These are phyloP conservation scores for Bimastos eiseni DNA, from an alignment of 2,888 invertebrate genomes.

Conservation along the genomic window DNA sequence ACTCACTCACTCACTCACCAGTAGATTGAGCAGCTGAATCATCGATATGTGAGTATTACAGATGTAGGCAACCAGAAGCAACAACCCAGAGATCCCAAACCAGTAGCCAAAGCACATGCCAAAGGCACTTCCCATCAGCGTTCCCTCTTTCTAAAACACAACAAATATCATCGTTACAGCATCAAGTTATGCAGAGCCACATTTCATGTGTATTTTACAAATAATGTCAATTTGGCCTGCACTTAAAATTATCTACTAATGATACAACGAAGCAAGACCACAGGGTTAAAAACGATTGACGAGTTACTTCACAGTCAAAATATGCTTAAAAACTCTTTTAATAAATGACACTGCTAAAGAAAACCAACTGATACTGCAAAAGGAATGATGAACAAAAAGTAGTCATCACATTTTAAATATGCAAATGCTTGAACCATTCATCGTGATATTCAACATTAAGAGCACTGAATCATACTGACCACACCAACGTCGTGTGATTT, in stretches of 20 bases:
- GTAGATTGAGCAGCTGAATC: constrained; percentile 61
- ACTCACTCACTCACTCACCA: too few relatives aligned
- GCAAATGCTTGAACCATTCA: neutral
- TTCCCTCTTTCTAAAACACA: constrained; percentile 63
- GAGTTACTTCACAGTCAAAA: neutral
- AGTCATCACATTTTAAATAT: neutral
- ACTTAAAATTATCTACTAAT: neutral
- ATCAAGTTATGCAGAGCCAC: neutral
- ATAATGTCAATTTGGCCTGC: neutral
- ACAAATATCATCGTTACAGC: neutral
- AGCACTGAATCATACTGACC: constrained; percentile 50
- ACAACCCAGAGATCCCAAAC: constrained; percentile 61
- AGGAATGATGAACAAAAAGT: neutral
- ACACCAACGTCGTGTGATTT: constrained; percentile 62
- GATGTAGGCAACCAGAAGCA: constrained; percentile 62
- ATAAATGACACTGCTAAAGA: neutral
- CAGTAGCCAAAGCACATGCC: constrained; percentile 65
- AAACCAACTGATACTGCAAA: neutral
- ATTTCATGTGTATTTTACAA: neutral
- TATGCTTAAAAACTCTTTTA: neutral
- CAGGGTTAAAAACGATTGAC: neutral
- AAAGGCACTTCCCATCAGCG: constrained; percentile 65
- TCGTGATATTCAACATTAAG: neutral
- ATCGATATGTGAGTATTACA: constrained; percentile 61
- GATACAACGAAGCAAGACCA: too few relatives aligned